phyloP scores from a whole-genome alignment of 1,140 invertebrate species.

The Camponotus vicinus region DNA sequence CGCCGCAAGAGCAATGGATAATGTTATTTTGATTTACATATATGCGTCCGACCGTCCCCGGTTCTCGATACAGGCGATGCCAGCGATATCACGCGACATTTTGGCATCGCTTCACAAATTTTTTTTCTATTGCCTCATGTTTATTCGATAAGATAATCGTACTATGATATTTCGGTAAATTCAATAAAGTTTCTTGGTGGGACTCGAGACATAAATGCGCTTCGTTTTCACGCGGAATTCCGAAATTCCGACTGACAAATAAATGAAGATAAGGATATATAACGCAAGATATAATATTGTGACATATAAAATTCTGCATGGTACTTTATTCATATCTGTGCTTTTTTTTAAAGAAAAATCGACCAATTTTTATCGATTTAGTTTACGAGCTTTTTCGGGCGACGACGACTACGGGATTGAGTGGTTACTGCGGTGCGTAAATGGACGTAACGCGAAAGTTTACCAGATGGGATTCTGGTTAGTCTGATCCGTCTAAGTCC shows the following conservation, averaged over 20 bases:
- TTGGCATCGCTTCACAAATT: conserved; percentile 64
- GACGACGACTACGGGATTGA: conserved; percentile 18
- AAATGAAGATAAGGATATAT: conserved; percentile 8
- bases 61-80: conserved; percentile 40
- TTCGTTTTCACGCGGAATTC: conserved; percentile 8
- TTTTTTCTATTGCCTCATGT: conserved; percentile 63
- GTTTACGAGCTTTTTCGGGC: conserved; percentile 29
- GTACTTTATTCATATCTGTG: conserved; percentile 26
- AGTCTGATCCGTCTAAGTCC: conserved; percentile 82
- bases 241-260: conserved; percentile 25
- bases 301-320: not conserved
- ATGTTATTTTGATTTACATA: conserved; percentile 82
- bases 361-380: conserved; percentile 22
- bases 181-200: conserved; percentile 25
- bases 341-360: conserved; percentile 11
- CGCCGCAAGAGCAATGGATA: conserved; percentile 78
- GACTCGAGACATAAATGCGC: not conserved
- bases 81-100: conserved; percentile 61
- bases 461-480: conserved; percentile 84
- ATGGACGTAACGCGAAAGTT: conserved; percentile 74
- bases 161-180: conserved; percentile 42
- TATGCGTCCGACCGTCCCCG: conserved; percentile 64
- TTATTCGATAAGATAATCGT: conserved; percentile 65
- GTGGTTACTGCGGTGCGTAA: conserved; percentile 64
- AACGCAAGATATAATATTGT: not conserved